Evolutionary conservation across 2,797 vertebrate genomes (phyloP), one percentile per base, ranked within the genome.

Genomic region (Echiichthys vipera): DNA sequence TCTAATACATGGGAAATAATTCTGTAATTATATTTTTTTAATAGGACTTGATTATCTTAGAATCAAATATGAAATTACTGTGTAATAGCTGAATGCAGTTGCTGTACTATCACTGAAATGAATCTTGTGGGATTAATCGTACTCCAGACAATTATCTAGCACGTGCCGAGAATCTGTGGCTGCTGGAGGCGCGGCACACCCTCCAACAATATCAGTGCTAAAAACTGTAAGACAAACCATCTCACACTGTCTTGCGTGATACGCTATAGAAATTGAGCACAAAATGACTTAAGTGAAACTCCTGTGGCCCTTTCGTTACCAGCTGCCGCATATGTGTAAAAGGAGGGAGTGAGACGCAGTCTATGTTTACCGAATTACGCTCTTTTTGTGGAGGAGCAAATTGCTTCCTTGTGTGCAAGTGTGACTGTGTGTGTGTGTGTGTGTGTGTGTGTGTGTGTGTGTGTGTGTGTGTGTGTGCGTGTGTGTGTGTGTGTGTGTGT

Each of bases 241-340:
- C 79, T 72, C 56, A 43, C 62, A 63, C 55, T 59, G 65, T 57
- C 80, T 80, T 76, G 55, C 80, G 45, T 71, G 70, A 88, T 79
- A 74, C 71, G 66, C 77, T 54, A 74, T 81, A 82, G 79, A 87
- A 88, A 90, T 88, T 84, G 77, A 85, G 85, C 87, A 80, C 77
- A 88, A 77, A 88, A 88, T 66, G 32, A 77, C 69, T 87, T 80
- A 82, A 90, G 88, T 85, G 74, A 88, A 88, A 86, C 69, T 72
- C 55, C 50, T 37, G 76, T 77, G 71, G 65, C 67, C 57, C 78
- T 83, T 85, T 89, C 62, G 71, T 89, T 85, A 83, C 65, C 71
- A 66, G 76, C 85, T 83, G 79, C 83, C 74, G 79, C 84, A 86
- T 67, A 72, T 55, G 79, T 71, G 75, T 59, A 89, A 77, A 54